A percentile compares a stretch with the other conserved stretches of the same genome.
Evolutionary conservation across 2,797 vertebrate genomes (phyloP).

Genomic region (Crenuchus spilurus): DNA sequence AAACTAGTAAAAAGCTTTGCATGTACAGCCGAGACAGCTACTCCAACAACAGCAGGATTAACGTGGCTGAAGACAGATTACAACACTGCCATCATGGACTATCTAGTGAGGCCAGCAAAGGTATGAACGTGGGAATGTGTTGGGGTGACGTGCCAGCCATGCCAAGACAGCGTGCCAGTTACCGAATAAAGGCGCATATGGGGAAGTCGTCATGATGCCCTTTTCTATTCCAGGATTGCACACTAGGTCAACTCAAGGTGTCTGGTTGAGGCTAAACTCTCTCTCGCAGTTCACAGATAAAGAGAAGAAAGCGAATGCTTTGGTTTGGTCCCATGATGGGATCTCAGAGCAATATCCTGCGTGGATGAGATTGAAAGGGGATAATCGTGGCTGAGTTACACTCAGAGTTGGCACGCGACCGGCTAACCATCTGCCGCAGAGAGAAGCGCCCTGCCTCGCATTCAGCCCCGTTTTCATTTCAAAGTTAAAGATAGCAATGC

Average conservation of each 20-base stretch:
- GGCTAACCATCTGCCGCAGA: constrained; percentile 67
- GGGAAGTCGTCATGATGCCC: constrained; percentile 27
- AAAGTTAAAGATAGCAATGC: constrained; percentile 57
- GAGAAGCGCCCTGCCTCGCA: constrained; percentile 49
- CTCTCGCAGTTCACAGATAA: constrained; percentile 36
- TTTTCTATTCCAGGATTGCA: not conserved
- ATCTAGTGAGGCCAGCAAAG: too few relatives aligned
- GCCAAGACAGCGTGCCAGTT: too few relatives aligned
- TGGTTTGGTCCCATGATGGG: constrained; percentile 47
- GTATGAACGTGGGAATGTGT: too few relatives aligned
- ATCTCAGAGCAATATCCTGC: constrained; percentile 65
- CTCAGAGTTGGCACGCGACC: constrained; percentile 50
- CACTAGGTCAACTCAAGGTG: constrained; percentile 26
- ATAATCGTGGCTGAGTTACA: constrained; percentile 52
- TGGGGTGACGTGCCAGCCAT: too few relatives aligned
- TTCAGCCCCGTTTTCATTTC: constrained; percentile 52
- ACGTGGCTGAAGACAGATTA: too few relatives aligned
- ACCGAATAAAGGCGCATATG: constrained; percentile 26
- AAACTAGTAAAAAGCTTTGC: too few relatives aligned
- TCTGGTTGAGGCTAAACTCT: not conserved
- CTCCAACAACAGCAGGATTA: too few relatives aligned
- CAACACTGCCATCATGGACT: too few relatives aligned
- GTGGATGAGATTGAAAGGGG: constrained; percentile 66
- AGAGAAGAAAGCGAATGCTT: constrained; percentile 39
- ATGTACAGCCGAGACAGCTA: too few relatives aligned